Evolutionary conservation across 2,888 invertebrate genomes (phyloP), one percentile per base, ranked within the genome.

Genomic region (Girardia tigrina): DNA sequence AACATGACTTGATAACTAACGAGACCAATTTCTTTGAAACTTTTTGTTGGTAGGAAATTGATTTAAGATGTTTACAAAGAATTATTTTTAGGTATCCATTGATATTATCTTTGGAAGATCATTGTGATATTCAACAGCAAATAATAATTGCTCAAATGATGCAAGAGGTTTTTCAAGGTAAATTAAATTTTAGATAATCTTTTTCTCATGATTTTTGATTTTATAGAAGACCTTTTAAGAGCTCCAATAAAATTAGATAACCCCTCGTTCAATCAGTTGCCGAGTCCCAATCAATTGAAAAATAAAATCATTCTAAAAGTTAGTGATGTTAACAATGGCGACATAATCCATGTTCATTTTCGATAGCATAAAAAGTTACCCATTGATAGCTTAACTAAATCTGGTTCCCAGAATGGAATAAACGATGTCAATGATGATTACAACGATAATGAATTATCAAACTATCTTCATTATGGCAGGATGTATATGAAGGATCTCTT

Each of bases 401-500:
- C 20, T 56, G 56, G n/a, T 12, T 56, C 56, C 23, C 56, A 56
- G n/a, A 56, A 56, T 56, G 56, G 56, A 56, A 20, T 56, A n/a
- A 56, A 56, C 23, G 56, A 56, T 56, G n/a, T 23, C n/a, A 16
- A 6, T 23, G 56, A 56, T n/a, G 56, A 56, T 56, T 12, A 56
- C n/a, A n/a, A 56, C n/a, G 56, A 56, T 8, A 56, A 56, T 56
- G 56, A 6, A 2, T n/a, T 56, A n/a, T 56, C 56, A 16, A 56
- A 56, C 23, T 56, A 56, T n/a, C n/a, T 56, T 2, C 23, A 20
- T n/a, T 56, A n/a, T 16, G 56, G 56, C 23, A n/a, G 56, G 2
- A 56, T 56, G 56, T 56, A 56, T 56, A 56, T 56, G 56, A 56
- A 56, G n/a, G 56, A 56, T 56, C 56, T 56, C 4, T 56, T 56